Base-by-base conservation (phyloP, 2,113 vertebrate species). In the Notothenia rossii region DNA sequence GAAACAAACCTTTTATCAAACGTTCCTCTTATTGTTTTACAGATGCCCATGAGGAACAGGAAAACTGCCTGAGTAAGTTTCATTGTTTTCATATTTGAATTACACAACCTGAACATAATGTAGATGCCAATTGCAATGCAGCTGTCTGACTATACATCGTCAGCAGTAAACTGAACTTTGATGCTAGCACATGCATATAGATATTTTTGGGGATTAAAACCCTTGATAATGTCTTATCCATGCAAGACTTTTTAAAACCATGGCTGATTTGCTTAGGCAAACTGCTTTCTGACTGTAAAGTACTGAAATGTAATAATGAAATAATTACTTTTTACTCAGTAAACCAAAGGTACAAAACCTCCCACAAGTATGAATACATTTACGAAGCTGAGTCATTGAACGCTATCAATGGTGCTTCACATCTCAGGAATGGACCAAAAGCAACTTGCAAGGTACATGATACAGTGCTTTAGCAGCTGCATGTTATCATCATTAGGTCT, bases 361-460 rank as follows among this genome's bases (percentile, higher is more conserved):
- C 53, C 33, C 65, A 68, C 50, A 68, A 54, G 50, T 68, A 68
- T 54, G 50, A 68, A 40, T 68, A 54, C 50, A n/a, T 68, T 49
- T 68, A 54, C 11, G 4, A 68, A 53, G 65, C 50, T 15, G 65
- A 68, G 50, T 54, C 65, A 33, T 20, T 68, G 50, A 68, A 68
- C 1, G 50, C 65, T 54, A 68, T 68, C 29, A 54, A 10, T 9
- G 65, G 65, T 54, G 65, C 50, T 14, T 68, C 65, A 54, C 50
- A 68, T 36, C 49, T 53, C 10, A 53, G 50, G 49, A 68, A 68
- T 68, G 65, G 65, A 54, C 65, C 50, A 1, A 54, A 68, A 12
- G 17, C 29, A 25, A 54, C 33, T 54, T 68, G 65, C 33, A 68
- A 68, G 65, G 65, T 68, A n/a, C 43, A 29, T 29, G 3, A 29